Percentiles rank a stretch among this genome's conserved stretches.
phyloP scores from a whole-genome alignment of 2,797 vertebrate genomes.

The Periophthalmus magnuspinnatus region DNA sequence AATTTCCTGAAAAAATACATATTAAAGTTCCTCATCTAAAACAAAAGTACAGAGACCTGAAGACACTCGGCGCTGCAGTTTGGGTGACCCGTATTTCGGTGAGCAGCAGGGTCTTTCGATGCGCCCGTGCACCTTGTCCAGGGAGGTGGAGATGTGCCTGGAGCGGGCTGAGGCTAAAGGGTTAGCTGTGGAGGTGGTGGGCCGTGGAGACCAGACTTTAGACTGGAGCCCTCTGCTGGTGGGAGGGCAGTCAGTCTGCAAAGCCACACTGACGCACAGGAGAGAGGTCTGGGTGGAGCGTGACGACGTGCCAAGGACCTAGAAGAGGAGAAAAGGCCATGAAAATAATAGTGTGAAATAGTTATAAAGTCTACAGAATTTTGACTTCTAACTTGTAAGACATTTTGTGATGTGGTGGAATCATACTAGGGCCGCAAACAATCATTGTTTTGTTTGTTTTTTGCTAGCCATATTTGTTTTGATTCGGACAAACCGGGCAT shows the following conservation, averaged over 20 bases:
- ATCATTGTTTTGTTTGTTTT: no score
- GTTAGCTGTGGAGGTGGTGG: constrained; percentile 69
- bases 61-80: constrained; percentile 89
- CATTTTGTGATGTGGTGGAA: neutral
- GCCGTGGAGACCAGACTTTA: constrained; percentile 92
- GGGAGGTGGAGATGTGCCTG: constrained; percentile 93
- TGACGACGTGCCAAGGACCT: constrained; percentile 67
- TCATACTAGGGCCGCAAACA: no score
- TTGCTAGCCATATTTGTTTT: no score
- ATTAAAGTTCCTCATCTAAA: neutral
- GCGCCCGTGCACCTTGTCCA: constrained; percentile 95
- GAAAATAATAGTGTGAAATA: neutral
- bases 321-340: neutral
- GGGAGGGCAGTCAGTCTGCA: constrained; percentile 86
- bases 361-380: neutral
- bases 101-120: constrained; percentile 95
- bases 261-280: constrained; percentile 84
- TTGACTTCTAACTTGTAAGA: neutral
- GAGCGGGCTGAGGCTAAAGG: constrained; percentile 86
- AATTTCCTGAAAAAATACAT: neutral
- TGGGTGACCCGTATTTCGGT: constrained; percentile 94
- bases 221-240: constrained; percentile 74
- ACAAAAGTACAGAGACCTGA: constrained; percentile 47
- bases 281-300: constrained; percentile 88
- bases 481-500: no score